phyloP scores from a whole-genome alignment of 2,113 vertebrate genomes.

The Forbesichthys agassizii region DNA sequence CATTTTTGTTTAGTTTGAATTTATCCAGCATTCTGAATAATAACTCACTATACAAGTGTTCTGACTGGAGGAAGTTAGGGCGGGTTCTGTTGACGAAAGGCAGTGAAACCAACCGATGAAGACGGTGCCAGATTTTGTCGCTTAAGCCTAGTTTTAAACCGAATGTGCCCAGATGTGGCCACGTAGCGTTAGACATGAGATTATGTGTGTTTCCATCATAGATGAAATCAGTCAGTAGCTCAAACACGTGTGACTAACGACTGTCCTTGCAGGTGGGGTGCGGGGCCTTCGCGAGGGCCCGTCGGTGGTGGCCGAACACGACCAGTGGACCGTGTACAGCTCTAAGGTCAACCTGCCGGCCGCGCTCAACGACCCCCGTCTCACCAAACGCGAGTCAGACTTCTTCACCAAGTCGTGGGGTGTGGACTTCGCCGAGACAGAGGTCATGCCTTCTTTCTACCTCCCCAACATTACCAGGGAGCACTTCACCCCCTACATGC shows the following conservation, averaged over 20 bases:
- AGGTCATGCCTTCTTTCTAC: slow-evolving; percentile 93
- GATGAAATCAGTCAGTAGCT: not conserved
- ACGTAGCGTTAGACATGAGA: no score
- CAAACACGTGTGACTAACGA: not conserved
- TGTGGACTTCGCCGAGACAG: slow-evolving; percentile 92
- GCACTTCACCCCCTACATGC: slow-evolving; percentile 88
- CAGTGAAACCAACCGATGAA: no score
- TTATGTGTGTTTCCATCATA: no score
- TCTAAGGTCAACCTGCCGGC: slow-evolving; percentile 99
- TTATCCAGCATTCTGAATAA: no score
- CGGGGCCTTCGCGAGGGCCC: slow-evolving; percentile 85
- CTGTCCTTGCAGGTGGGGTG: slow-evolving; percentile 75
- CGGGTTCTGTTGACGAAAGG: no score
- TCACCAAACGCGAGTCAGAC: slow-evolving; percentile 97
- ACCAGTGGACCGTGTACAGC: slow-evolving; percentile 96
- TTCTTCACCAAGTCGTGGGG: slow-evolving; percentile 99
- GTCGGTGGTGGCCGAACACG: slow-evolving; percentile 92
- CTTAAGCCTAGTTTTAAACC: no score
- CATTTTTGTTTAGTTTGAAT: no score
- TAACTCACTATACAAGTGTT: no score
- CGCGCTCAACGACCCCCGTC: slow-evolving; percentile 94
- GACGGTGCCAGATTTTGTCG: no score
- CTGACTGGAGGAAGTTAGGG: no score
- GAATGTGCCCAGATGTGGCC: no score
- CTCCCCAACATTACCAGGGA: slow-evolving; percentile 93